These are phyloP conservation scores for Cryptoblepharus egeriae DNA, from an alignment of 2,797 vertebrate species.

Conservation along the genomic window DNA sequence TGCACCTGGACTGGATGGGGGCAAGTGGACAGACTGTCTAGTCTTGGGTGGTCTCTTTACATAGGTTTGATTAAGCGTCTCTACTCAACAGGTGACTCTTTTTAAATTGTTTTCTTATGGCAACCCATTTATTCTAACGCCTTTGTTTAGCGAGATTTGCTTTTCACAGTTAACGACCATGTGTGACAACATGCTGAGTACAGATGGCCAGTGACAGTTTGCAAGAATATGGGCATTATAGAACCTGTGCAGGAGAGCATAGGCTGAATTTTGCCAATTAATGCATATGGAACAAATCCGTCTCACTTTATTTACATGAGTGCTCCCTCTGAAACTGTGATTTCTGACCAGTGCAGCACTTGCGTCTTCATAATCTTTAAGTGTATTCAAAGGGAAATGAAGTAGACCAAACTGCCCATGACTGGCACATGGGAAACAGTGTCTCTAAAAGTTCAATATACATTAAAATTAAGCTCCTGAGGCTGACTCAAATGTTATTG, in stretches of 20 bases:
- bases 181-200: conserved; percentile 76
- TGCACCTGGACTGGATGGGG: conserved; percentile 64
- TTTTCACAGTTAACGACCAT: conserved; percentile 74
- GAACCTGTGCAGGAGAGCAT: background rate
- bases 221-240: conserved; percentile 62
- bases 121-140: conserved; percentile 69
- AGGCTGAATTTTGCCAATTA: conserved; percentile 65
- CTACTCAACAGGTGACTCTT: conserved; percentile 79
- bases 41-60: conserved; percentile 75
- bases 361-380: conserved; percentile 39
- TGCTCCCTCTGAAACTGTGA: background rate
- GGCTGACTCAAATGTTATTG: background rate
- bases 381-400: conserved; percentile 51
- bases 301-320: background rate
- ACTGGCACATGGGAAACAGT: conserved; percentile 45
- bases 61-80: conserved; percentile 71
- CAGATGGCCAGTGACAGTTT: conserved; percentile 71
- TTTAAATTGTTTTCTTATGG: conserved; percentile 78
- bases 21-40: conserved; percentile 37
- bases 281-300: conserved; percentile 27
- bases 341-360: background rate
- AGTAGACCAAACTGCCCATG: conserved; percentile 26
- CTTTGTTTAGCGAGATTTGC: conserved; percentile 71
- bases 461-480: conserved; percentile 23
- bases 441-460: conserved; percentile 47